Conservation (phyloP, 2,113 vertebrate genomes). For the Haliaeetus leucogaster region DNA sequence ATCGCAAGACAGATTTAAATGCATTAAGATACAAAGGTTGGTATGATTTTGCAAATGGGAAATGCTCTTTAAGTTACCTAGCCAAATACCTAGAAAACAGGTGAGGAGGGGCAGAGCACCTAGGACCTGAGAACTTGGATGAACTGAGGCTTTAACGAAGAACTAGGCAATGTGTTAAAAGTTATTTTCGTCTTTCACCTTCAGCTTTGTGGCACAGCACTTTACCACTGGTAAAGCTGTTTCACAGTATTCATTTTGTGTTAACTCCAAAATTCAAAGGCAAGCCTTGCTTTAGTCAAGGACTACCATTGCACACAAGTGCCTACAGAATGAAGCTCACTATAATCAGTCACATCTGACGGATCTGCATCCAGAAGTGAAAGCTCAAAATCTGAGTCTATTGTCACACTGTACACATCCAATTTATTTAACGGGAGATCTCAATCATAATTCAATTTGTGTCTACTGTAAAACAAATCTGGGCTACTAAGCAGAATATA, state of each 20-base stretch:
- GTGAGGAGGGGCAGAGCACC: neutral
- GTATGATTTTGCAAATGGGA: neutral
- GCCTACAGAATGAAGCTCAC: neutral
- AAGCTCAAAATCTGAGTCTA: neutral
- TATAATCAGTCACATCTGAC: neutral
- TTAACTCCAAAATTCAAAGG: neutral
- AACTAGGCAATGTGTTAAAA: neutral
- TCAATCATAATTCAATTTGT: neutral
- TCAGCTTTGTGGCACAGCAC: neutral
- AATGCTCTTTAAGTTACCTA: neutral
- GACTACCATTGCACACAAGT: rapidly evolving
- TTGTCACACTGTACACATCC: neutral
- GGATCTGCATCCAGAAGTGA: neutral
- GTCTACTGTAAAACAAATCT: neutral
- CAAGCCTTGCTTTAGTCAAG: neutral
- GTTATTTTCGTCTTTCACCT: neutral
- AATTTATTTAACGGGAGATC: neutral
- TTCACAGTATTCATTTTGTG: neutral
- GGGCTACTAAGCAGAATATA: neutral
- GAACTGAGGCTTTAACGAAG: neutral
- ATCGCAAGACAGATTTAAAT: neutral
- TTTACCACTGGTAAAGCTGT: neutral
- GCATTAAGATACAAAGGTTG: neutral
- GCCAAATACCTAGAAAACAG: neutral
- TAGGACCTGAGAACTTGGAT: neutral